Base-by-base conservation (phyloP, 2,888 invertebrate species). In the Deroplatys truncata region DNA sequence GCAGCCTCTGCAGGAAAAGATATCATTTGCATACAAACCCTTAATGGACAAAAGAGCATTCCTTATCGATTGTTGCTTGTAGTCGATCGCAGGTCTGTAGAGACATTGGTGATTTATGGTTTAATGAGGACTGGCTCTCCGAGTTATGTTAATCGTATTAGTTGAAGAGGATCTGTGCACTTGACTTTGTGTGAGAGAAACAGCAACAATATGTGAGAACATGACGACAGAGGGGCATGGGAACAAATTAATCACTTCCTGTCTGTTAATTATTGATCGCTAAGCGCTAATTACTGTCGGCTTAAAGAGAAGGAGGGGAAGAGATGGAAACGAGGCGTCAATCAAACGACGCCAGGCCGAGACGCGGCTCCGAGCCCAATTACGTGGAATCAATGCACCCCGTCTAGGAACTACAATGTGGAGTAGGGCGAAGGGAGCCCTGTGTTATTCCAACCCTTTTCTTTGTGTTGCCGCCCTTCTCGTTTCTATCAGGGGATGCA, bases 231-330 rank as follows among this genome's bases (percentile, higher is more conserved):
- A 82, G 35, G 25, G 82, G 29, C 83, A 83, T 82, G 82, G 87
- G 31, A 87, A 85, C 28, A 85, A 87, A 90, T 90, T 90, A 90
- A 90, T 90, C 90, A 90, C 89, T 90, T 90, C 87, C 88, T 90
- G 90, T 82, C 89, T 83, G 90, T 89, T 90, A 90, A 90, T 90
- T 90, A 90, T 90, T 90, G 90, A 90, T 90, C 90, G 90, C 89
- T 88, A 88, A 49, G 84, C 84, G 85, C 90, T 90, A 90, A 90
- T 90, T 90, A 90, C 89, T 43, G 13, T 86, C 28, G 86, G 85
- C 83, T 83, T 89, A 82, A 82, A 25, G 43, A 35, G 82, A 84
- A 85, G 72, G 86, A 49, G 28, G n/a, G 31, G 84, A 84, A 35
- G n/a, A 31, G 84, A 84, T 28, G 84, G 88, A 85, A 89, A 83